A percentile compares a stretch with the other conserved stretches of the same genome.
Conservation (phyloP, 2,797 vertebrate genomes). For the Hyperoplus lanceolatus region DNA sequence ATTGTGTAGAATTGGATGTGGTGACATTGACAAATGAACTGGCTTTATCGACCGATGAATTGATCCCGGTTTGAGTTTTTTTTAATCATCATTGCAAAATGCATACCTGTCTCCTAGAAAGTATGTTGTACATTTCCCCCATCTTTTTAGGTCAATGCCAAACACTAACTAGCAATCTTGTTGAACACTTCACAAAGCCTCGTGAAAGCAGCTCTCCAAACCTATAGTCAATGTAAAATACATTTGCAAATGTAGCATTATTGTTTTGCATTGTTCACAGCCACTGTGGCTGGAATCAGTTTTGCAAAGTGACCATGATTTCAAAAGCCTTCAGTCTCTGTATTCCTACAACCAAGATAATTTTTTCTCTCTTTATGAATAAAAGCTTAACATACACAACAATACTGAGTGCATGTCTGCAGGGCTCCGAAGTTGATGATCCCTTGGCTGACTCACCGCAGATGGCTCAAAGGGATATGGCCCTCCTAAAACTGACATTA, state of each 20-base stretch:
- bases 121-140: too few relatives aligned
- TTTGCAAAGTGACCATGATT: neutral
- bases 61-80: too few relatives aligned
- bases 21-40: too few relatives aligned
- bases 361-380: slow-evolving; percentile 18
- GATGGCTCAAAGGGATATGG: slow-evolving; percentile 47
- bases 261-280: neutral
- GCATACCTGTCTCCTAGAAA: too few relatives aligned
- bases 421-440: slow-evolving; percentile 36
- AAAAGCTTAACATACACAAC: slow-evolving; percentile 21
- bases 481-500: slow-evolving; percentile 40
- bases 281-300: neutral
- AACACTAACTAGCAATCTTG: slow-evolving; percentile 8
- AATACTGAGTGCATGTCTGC: slow-evolving; percentile 6
- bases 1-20: too few relatives aligned
- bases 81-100: too few relatives aligned
- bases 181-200: neutral
- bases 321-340: slow-evolving; percentile 15
- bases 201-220: neutral
- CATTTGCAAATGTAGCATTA: neutral
- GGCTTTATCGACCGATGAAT: too few relatives aligned
- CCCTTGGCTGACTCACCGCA: slow-evolving; percentile 40
- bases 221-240: neutral
- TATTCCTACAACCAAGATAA: neutral
- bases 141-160: neutral